Evolutionary conservation across 1,140 invertebrate species (phyloP), one percentile per base, ranked within the genome.

Genomic region (Hydropsyche tenuis): DNA sequence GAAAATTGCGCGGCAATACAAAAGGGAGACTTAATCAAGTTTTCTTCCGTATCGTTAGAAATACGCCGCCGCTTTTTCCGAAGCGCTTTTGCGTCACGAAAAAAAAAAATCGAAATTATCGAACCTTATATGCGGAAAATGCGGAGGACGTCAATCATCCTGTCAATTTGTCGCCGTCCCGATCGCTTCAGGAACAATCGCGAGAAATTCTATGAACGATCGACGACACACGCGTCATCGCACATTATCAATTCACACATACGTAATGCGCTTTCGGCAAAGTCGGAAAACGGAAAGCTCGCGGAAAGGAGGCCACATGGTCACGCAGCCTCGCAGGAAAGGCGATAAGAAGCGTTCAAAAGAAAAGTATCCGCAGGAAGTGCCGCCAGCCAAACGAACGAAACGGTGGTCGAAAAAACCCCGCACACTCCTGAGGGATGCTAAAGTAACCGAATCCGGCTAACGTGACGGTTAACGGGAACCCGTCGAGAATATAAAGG

Each of bases 381-480:
- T 37, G 30, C 30, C 30, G 30, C 3, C 30, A 37, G 30, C 30
- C 3, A 37, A 37, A 37, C 30, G 30, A 37, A 37, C 30, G 30
- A 37, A 37, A 37, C 9, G 30, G 30, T 3, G 30, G 3, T 37
- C 3, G 9, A 37, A 37, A 37, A 37, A 37, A n/a, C n/a, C n/a
- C 30, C 30, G 30, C 9, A 37, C 30, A 37, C 30, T 53, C 48
- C 48, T 18, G 16, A 16, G 48, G 48, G 48, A 53, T 37, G 20
- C 48, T 18, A 18, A 53, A 53, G 48, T 53, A 53, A 53, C 48
- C 20, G 48, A 53, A 53, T 53, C 48, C 48, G 48, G 48, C 20
- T 53, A 53, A 53, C 16, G 48, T 53, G 48, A 53, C 48, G 48
- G 48, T 53, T 53, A 53, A 53, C 48, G 48, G 14, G 48, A 53